Conservation (phyloP, 2,888 invertebrate genomes). For the Cybosia mesomella region DNA sequence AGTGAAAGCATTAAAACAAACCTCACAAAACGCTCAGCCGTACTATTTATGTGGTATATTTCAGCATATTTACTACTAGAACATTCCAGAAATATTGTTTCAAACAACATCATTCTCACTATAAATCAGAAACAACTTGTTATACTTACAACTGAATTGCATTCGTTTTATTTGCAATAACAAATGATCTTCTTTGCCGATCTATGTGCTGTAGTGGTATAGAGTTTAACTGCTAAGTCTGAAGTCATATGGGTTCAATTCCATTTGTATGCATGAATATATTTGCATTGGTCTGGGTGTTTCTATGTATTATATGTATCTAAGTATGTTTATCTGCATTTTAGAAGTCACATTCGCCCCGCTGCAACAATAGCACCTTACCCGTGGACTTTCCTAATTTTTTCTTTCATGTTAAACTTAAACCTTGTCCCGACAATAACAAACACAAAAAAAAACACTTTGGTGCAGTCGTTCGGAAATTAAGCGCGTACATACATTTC, state of each 20-base stretch:
- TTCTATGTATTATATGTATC: too few species aligned
- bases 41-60: slow-evolving; percentile 10
- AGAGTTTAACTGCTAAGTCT: background rate
- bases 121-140: slow-evolving; percentile 22
- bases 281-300: too few species aligned
- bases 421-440: too few species aligned
- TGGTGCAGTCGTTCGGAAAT: too few species aligned
- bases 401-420: too few species aligned
- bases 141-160: slow-evolving; percentile 12
- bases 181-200: slow-evolving; percentile 8
- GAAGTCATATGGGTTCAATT: background rate
- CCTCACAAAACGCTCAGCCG: background rate
- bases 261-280: background rate
- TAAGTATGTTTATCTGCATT: too few species aligned
- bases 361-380: too few species aligned
- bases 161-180: slow-evolving; percentile 21
- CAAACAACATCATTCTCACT: slow-evolving; percentile 13
- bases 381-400: too few species aligned
- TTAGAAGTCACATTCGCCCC: too few species aligned
- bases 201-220: background rate
- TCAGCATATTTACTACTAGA: slow-evolving; percentile 15
- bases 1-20: slow-evolving; percentile 5
- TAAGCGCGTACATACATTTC: too few species aligned
- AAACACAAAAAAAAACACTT: too few species aligned
- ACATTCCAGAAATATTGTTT: slow-evolving; percentile 24